Evolutionary conservation across 2,888 invertebrate species (phyloP).

Genomic region (Seira ritae): DNA sequence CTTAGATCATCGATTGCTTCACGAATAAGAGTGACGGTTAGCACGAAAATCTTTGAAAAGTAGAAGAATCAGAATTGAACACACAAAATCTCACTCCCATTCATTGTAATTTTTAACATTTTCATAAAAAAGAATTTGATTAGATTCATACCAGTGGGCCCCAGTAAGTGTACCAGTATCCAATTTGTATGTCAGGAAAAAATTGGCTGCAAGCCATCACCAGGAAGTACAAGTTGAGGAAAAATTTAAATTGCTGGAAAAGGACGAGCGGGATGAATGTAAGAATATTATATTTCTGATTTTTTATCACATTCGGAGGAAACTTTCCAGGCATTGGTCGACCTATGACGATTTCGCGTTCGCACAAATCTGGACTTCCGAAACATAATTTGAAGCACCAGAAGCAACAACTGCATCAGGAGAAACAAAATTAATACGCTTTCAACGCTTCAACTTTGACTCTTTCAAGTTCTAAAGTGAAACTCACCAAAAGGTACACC

Average conservation of each 20-base stretch:
- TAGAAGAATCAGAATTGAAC: conserved; percentile 3
- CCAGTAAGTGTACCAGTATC: conserved; percentile 98
- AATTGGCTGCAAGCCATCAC: conserved; percentile 99
- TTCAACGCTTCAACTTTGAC: no score
- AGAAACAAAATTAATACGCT: no score
- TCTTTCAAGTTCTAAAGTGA: no score
- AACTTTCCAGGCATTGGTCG: conserved; percentile 86
- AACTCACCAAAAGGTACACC: conserved; percentile 63
- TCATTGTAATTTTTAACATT: no score
- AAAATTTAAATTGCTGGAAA: conserved; percentile 99
- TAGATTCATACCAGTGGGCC: conserved; percentile 86
- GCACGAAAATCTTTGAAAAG: conserved; percentile 86
- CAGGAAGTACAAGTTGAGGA: conserved; percentile 98
- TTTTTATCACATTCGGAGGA: conserved; percentile 96
- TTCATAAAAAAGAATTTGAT: no score
- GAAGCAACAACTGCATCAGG: conserved; percentile 84
- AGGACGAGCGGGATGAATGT: conserved; percentile 92
- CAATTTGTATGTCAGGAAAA: conserved; percentile 94
- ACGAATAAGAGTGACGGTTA: conserved; percentile 95
- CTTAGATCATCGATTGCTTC: conserved; percentile 98
- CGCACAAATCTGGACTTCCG: conserved; percentile 84
- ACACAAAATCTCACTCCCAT: no score
- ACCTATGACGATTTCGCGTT: conserved; percentile 87
- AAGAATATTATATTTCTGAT: conserved; percentile 97
- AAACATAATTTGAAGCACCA: conserved; percentile 82